These are phyloP conservation scores for Scaptomyza parva DNA, from an alignment of 2,888 invertebrate species.

Conservation along the genomic window DNA sequence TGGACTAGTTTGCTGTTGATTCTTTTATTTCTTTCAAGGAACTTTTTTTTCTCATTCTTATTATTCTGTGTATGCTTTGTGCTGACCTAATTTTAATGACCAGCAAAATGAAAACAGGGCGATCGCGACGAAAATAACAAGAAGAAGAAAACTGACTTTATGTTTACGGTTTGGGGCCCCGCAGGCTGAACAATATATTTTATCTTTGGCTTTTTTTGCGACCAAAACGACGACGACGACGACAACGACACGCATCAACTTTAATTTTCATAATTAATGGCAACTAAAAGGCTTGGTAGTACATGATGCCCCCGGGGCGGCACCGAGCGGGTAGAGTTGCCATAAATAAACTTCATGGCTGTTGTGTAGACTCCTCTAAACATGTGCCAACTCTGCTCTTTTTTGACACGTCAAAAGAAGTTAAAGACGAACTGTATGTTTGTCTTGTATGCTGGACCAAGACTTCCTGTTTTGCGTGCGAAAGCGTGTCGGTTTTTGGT, in stretches of 20 bases:
- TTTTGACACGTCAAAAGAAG: slow-evolving; percentile 44
- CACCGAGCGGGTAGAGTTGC: slow-evolving; percentile 39
- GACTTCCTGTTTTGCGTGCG: slow-evolving; percentile 62
- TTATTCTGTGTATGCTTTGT: slow-evolving; percentile 41
- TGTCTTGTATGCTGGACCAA: slow-evolving; percentile 25
- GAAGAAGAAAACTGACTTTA: slow-evolving; percentile 15
- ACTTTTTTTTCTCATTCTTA: slow-evolving; percentile 15
- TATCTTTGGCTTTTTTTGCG: slow-evolving; percentile 20
- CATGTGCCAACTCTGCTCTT: slow-evolving; percentile 44
- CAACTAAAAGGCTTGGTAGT: slow-evolving; percentile 45
- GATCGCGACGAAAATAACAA: slow-evolving; percentile 29
- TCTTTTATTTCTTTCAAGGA: slow-evolving; percentile 21
- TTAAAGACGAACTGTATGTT: slow-evolving; percentile 1
- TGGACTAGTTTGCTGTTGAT: slow-evolving; percentile 60
- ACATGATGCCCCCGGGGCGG: slow-evolving; percentile 22
- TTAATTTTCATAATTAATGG: slow-evolving; percentile 78
- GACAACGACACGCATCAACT: slow-evolving; percentile 77
- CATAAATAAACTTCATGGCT: slow-evolving; percentile 58
- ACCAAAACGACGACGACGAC: no score
- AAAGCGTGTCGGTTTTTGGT: slow-evolving; percentile 41
- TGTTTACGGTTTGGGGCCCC: slow-evolving; percentile 14
- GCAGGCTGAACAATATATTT: slow-evolving; percentile 42
- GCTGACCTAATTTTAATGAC: slow-evolving; percentile 76
- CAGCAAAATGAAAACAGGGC: slow-evolving; percentile 39
- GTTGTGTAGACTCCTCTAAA: slow-evolving; percentile 40